A percentile compares a stretch with the other conserved stretches of the same genome.
These are phyloP conservation scores for Serrognathus titanus DNA, from an alignment of 2,888 invertebrate species.

Conservation along the genomic window DNA sequence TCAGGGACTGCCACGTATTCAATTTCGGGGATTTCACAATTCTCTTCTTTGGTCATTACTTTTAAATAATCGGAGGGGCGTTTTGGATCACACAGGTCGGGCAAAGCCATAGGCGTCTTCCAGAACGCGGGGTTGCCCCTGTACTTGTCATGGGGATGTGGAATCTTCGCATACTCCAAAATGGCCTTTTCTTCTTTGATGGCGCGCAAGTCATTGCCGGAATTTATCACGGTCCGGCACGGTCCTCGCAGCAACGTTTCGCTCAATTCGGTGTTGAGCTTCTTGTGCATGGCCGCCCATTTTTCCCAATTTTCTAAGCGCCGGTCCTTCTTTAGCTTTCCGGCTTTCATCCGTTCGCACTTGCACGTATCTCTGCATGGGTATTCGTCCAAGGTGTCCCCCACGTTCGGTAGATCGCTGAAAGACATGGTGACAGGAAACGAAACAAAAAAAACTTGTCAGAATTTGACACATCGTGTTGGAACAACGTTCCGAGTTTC, in stretches of 20 bases:
- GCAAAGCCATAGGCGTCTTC: conserved; percentile 34
- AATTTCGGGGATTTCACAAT: conserved; percentile 35
- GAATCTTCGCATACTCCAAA: conserved; percentile 37
- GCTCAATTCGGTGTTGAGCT: conserved; percentile 29
- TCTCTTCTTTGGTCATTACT: conserved; percentile 31
- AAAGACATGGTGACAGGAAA: conserved; percentile 17
- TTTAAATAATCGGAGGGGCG: conserved; percentile 31
- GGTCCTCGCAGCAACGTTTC: conserved; percentile 26
- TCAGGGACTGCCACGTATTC: conserved; percentile 36
- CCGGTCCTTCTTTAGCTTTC: conserved; percentile 20
- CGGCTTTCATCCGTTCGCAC: background rate
- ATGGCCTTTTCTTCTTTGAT: conserved; percentile 36
- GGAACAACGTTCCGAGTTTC: background rate
- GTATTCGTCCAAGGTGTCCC: conserved; percentile 1
- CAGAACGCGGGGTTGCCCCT: conserved; percentile 44
- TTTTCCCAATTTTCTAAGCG: conserved; percentile 37
- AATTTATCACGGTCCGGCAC: conserved; percentile 36
- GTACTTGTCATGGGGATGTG: conserved; percentile 36
- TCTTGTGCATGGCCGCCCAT: conserved; percentile 37
- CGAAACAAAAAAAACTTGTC: background rate
- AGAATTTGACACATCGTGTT: background rate
- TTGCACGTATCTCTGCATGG: background rate
- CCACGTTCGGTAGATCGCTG: conserved; percentile 13
- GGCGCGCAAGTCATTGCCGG: conserved; percentile 30
- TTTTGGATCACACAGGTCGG: conserved; percentile 12